Percentiles rank a stretch among this genome's conserved stretches.
These are phyloP conservation scores for Caenorhabditis doughertyi DNA, from an alignment of 2,888 invertebrate species.

Conservation along the genomic window DNA sequence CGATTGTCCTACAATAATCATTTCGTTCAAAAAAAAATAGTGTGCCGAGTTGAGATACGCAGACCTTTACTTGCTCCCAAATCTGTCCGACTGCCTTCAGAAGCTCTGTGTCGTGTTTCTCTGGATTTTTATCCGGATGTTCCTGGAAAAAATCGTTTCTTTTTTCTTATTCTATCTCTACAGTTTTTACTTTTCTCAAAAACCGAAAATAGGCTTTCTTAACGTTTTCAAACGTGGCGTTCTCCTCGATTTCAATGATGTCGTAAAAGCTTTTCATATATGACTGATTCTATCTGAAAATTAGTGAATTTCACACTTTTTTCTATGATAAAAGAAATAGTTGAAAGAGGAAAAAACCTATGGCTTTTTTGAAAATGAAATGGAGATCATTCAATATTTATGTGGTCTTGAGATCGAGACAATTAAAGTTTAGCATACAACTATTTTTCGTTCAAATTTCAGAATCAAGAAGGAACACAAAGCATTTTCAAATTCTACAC, in stretches of 20 bases:
- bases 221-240: conserved; percentile 66
- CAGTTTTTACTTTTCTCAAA: conserved; percentile 63
- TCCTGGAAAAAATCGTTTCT: conserved; percentile 43
- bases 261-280: conserved; percentile 79
- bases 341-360: no score
- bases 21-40: no score
- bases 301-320: background rate
- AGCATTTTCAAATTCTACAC: background rate
- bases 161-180: no score
- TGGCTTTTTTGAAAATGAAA: background rate
- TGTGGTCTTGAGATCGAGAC: background rate
- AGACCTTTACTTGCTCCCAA: conserved; percentile 66
- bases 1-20: conserved; percentile 35
- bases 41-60: no score
- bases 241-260: conserved; percentile 69
- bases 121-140: conserved; percentile 78
- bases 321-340: no score
- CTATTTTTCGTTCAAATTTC: background rate
- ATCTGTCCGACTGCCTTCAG: conserved; percentile 52
- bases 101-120: conserved; percentile 40
- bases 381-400: background rate
- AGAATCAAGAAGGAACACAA: background rate
- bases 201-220: conserved; percentile 78
- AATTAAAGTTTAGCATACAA: background rate
- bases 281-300: background rate